Base-by-base conservation (phyloP, 2,888 invertebrate genomes). In the Lepidochitona cinerea region DNA sequence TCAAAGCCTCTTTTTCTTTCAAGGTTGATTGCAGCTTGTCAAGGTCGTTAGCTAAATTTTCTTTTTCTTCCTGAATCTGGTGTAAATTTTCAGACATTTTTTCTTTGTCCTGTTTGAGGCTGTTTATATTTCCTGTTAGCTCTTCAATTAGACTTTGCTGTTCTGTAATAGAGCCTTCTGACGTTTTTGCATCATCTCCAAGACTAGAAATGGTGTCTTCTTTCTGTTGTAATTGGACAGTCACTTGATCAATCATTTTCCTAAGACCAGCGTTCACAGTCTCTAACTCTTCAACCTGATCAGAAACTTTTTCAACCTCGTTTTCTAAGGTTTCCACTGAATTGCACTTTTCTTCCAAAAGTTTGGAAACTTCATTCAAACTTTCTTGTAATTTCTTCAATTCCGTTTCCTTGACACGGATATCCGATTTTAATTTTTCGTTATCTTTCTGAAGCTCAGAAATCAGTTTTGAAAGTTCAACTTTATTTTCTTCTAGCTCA, bases 381-480 rank as follows among this genome's bases (percentile, higher is more conserved):
- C 77, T 94, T 93, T 77, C 94, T 94, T 3, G 75, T 33, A 78
- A 52, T 32, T 72, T 76, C 12, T 73, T 75, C 41, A 70, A 64
- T 64, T 75, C 71, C 32, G 35, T 33, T 49, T 72, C 74, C 26
- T 78, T 75, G 7, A 14, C 12, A 14, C 35, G 36, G 9, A 53
- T 18, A 33, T 36, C 68, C 26, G 23, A 29, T 14, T 59, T 59
- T 32, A 59, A 68, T 23, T 73, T 54, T 54, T 73, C 64, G 26
- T 37, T 64, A 29, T 18, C 75, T 14, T n/a, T 33, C 37, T 93
- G 91, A 9, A 96, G 91, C 14, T 74, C 91, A 6, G 93, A 92
- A 76, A 93, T 92, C 87, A 97, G 96, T 68, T 96, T 93, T 83
- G 92, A 92, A 80, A 94, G 91, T 7, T 93, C 91, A n/a, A n/a